Conservation (phyloP, 1,140 invertebrate species). For the Drosophila kurseongensis region DNA sequence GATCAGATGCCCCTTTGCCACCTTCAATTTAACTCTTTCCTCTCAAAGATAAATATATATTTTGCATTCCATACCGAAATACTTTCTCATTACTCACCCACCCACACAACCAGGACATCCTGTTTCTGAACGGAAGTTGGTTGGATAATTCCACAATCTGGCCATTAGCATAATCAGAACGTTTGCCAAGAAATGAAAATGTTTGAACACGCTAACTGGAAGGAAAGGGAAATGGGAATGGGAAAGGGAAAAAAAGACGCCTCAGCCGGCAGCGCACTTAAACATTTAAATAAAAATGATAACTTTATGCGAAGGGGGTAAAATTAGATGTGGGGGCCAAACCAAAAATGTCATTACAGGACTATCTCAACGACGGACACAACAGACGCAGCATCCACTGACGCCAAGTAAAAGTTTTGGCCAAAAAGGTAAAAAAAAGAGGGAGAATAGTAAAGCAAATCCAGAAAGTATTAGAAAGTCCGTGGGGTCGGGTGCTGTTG, state of each 20-base stretch:
- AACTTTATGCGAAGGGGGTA: constrained; percentile 80
- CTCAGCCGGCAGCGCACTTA: constrained; percentile 54
- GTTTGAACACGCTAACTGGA: constrained; percentile 37
- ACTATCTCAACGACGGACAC: constrained; percentile 53
- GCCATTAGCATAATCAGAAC: constrained; percentile 77
- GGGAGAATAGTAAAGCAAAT: constrained; percentile 43
- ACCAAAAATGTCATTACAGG: constrained; percentile 76
- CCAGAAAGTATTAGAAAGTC: constrained; percentile 66
- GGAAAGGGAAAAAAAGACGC: constrained; percentile 1
- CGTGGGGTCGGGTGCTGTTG: constrained; percentile 27
- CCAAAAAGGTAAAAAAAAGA: constrained; percentile 23
- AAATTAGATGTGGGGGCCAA: constrained; percentile 52
- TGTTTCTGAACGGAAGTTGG: constrained; percentile 42
- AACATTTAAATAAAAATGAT: constrained; percentile 83
- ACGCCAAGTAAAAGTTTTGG: constrained; percentile 80
- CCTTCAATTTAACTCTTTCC: constrained; percentile 3
- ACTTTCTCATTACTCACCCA: constrained; percentile 42
- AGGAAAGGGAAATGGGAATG: not conserved
- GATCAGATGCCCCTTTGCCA: not conserved
- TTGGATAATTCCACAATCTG: constrained; percentile 51
- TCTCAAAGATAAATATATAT: not conserved
- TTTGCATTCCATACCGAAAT: constrained; percentile 8
- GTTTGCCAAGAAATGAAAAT: constrained; percentile 54
- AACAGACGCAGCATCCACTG: constrained; percentile 55
- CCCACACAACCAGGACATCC: constrained; percentile 36